Evolutionary conservation across 2,888 invertebrate species (phyloP), one percentile per base, ranked within the genome.

Genomic region (Nomada fucata): DNA sequence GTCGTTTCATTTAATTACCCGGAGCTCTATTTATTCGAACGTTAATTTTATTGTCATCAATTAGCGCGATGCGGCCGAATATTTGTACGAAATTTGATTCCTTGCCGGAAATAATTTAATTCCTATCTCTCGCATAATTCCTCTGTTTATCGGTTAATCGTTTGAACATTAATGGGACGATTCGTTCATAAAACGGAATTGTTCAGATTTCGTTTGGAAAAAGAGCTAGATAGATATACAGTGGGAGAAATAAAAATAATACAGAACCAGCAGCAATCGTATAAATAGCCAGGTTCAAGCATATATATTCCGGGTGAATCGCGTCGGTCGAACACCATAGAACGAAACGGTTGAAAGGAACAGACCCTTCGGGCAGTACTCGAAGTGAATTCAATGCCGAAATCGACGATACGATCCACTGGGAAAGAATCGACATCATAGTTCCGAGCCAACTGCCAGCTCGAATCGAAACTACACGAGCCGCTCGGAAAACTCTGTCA

Each of bases 401-500:
- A 88, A 88, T 88, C 88, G 84, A 85, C 81, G 88, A 87, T 88
- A 85, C 88, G 76, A 86, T 83, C 83, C 85, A 75, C 81, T 76
- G 78, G 59, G 63, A 81, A 85, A 86, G 88, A 83, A 86, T 84
- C 81, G 86, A 55, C 68, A 26, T 70, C 63, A 72, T 76, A 81
- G 73, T 88, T 76, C 59, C 68, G 67, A 67, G 71, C 72, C 83
- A 83, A 80, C 88, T 78, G 69, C 71, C 50, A 67, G 59, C 47
- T 55, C 69, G 76, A 85, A 82, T 85, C 63, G 82, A 73, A 79
- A 86, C 83, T 69, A 74, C 44, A 55, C 73, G 36, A 74, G 65
- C 63, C 52, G 80, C 5, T 68, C 50, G 74, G 80, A 61, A 83
- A 86, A 88, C 74, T 80, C 79, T 76, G 74, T 72, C 83, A 23